Percentiles rank a stretch among this genome's conserved stretches.
phyloP scores from a whole-genome alignment of 1,140 invertebrate genomes.

The Bombus waltoni region DNA sequence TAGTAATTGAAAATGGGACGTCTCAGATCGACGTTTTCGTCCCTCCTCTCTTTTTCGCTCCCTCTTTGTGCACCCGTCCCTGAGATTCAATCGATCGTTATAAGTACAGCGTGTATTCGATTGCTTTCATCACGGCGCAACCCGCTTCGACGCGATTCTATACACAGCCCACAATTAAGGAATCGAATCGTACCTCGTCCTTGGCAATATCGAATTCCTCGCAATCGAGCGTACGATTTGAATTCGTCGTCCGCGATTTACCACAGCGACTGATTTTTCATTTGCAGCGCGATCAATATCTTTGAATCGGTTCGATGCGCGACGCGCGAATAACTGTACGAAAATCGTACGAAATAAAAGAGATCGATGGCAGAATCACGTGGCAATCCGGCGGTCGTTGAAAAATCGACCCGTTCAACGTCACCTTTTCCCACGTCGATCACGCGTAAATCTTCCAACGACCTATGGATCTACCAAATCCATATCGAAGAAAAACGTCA shows the following conservation, averaged over 20 bases:
- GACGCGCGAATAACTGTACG: neutral
- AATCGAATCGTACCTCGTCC: neutral
- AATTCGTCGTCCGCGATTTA: neutral
- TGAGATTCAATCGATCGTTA: slow-evolving; percentile 17
- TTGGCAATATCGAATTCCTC: neutral
- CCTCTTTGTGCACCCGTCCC: neutral
- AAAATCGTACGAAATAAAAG: neutral
- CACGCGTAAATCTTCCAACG: neutral
- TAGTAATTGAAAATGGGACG: slow-evolving; percentile 61
- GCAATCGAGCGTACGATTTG: neutral
- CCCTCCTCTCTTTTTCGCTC: neutral
- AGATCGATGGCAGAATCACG: neutral
- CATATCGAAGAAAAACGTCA: neutral
- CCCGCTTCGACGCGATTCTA: neutral
- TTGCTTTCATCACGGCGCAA: neutral
- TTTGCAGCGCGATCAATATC: neutral
- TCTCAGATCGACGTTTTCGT: slow-evolving; percentile 6
- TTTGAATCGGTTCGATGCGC: neutral
- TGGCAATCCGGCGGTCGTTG: neutral
- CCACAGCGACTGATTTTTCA: neutral
- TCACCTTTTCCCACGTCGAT: slow-evolving; percentile 26
- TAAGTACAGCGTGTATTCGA: neutral
- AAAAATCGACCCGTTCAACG: neutral
- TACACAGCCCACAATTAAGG: neutral
- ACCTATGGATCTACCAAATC: neutral